A percentile compares a stretch with the other conserved stretches of the same genome.
Evolutionary conservation across 2,888 invertebrate species (phyloP).

Genomic region (Celastrina argiolus): DNA sequence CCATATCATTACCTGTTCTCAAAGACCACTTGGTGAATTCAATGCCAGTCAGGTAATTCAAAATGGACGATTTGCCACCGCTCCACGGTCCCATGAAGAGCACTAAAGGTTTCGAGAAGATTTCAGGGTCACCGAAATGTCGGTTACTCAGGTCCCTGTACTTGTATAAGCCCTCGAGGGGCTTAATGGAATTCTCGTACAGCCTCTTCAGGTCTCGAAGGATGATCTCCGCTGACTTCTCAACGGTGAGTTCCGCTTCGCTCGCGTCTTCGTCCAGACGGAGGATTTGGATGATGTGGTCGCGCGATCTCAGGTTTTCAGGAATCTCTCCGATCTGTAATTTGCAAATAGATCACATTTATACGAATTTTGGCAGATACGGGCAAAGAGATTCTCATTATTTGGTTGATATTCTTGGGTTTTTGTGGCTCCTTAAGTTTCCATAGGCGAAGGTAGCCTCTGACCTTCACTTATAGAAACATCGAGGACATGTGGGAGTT

Average conservation of each 20-base stretch:
- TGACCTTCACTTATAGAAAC: too few relatives aligned
- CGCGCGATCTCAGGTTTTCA: slow-evolving; percentile 85
- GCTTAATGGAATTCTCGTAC: slow-evolving; percentile 92
- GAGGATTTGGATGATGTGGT: slow-evolving; percentile 88
- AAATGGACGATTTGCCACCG: slow-evolving; percentile 95
- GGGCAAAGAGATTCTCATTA: too few relatives aligned
- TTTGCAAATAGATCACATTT: not conserved
- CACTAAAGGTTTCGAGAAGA: slow-evolving; percentile 94
- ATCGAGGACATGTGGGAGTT: too few relatives aligned
- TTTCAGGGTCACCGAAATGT: slow-evolving; percentile 95
- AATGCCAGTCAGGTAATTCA: slow-evolving; percentile 93
- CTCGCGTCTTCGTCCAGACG: slow-evolving; percentile 87
- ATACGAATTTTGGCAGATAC: too few relatives aligned
- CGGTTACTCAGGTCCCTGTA: slow-evolving; percentile 94
- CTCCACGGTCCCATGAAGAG: slow-evolving; percentile 98
- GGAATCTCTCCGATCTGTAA: slow-evolving; percentile 85
- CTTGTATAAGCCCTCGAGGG: slow-evolving; percentile 92
- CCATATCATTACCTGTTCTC: slow-evolving; percentile 94
- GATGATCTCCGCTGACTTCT: slow-evolving; percentile 86
- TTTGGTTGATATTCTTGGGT: not conserved
- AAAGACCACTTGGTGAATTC: slow-evolving; percentile 90
- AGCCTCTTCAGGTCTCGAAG: slow-evolving; percentile 90
- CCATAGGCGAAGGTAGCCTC: too few relatives aligned
- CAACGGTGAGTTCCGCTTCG: slow-evolving; percentile 82
- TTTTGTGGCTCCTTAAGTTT: too few relatives aligned